These are phyloP conservation scores for Drosophila longiperda DNA, from an alignment of 2,888 invertebrate genomes.

Conservation along the genomic window DNA sequence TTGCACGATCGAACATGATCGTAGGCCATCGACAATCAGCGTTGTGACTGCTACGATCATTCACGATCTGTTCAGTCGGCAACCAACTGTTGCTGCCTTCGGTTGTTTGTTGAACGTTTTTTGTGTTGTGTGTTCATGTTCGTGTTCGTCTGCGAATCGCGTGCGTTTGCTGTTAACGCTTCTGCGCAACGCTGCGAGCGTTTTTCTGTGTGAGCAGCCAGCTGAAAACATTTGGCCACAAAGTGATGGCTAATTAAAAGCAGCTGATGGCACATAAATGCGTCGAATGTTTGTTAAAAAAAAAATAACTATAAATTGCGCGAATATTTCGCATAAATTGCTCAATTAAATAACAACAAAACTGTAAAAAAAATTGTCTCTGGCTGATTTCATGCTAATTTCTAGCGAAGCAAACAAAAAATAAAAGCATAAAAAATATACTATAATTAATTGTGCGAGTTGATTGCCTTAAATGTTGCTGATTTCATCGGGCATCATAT, in stretches of 20 bases:
- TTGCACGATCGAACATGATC: conserved; percentile 44
- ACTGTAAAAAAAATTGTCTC: conserved; percentile 40
- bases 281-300: conserved; percentile 28
- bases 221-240: conserved; percentile 45
- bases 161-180: conserved; percentile 17
- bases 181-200: conserved; percentile 14
- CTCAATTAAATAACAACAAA: conserved; percentile 38
- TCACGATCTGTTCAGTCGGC: conserved; percentile 60
- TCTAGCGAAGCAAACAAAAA: conserved; percentile 23
- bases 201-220: conserved; percentile 9
- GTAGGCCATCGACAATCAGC: conserved; percentile 48
- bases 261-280: conserved; percentile 52
- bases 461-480: conserved; percentile 74
- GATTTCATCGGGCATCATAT: conserved; percentile 59
- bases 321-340: conserved; percentile 29
- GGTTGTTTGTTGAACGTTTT: conserved; percentile 20
- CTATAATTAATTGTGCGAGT: conserved; percentile 68
- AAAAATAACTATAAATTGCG: conserved; percentile 32
- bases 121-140: not conserved
- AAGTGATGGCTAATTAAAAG: conserved; percentile 54
- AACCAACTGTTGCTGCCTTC: conserved; percentile 76
- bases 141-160: not conserved
- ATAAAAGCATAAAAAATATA: conserved; percentile 1
- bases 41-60: conserved; percentile 41
- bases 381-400: conserved; percentile 69